Evolutionary conservation across 2,888 invertebrate species (phyloP), one percentile per base, ranked within the genome.

Genomic region (Cheilosia pagana): DNA sequence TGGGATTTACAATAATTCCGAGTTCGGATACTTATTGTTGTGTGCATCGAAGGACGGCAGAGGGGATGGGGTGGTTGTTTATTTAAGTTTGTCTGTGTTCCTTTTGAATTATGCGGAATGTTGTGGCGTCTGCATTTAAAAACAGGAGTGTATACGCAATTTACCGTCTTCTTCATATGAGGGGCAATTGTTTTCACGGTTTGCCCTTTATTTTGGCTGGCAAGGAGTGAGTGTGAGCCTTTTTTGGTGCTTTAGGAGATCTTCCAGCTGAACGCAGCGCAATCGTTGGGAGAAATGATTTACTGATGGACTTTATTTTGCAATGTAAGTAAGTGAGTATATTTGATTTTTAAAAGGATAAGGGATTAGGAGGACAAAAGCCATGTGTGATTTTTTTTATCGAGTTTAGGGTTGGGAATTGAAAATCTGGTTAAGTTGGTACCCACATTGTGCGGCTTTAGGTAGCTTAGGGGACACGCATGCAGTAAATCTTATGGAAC

Each of bases 1-100:
- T 76, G 83, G 79, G 83, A 83, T 86, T 86, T 86, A 79, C 83
- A 83, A 83, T 86, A 83, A 83, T 86, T 79, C 86, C 78, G 60
- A 76, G 68, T 83, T 83, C 55, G 65, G 67, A 59, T 77, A 70
- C 77, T 62, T 77, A 70, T 70, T 77, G 77, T 70, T 70, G 77
- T 77, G 70, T 53, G 68, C 16, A 23, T 50, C 14, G 14, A 10
- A 12, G 14, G 12, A n/a, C 19, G 35, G 21, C n/a, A n/a, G n/a
- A n/a, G 6, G 50, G 3, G 21, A n/a, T 23, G 8, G 39, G 12
- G 52, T 39, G 63, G 35, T 53, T 71, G 53, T 28, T 50, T 28
- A 62, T 28, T 50, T 28, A 62, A 59, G 59, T 45, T 50, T 67
- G 67, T 55, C 23, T 57, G 52, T 48, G 39, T 53, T 59, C 52